Percentiles rank a stretch among this genome's conserved stretches.
Conservation (phyloP, 2,888 invertebrate genomes). For the Pogonocherus hispidulus region DNA sequence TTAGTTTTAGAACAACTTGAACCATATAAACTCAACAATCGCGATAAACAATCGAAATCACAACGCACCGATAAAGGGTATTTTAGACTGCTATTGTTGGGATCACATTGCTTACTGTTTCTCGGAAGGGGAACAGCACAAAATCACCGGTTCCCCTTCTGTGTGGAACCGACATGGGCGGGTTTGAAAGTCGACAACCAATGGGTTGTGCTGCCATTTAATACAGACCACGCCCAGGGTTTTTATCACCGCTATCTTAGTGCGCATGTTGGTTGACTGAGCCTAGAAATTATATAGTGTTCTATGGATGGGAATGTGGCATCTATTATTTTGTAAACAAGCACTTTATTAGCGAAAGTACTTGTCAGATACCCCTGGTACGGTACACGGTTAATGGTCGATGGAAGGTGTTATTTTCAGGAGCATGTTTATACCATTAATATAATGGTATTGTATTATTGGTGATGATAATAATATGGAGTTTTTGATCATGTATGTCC, state of each 20-base stretch:
- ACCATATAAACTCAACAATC: slow-evolving; percentile 43
- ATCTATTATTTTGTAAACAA: slow-evolving; percentile 68
- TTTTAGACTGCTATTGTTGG: slow-evolving; percentile 65
- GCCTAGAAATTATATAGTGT: slow-evolving; percentile 51
- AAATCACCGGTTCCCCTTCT: slow-evolving; percentile 69
- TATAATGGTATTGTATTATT: slow-evolving; percentile 31
- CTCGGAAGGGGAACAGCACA: slow-evolving; percentile 63
- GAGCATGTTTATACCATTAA: slow-evolving; percentile 52
- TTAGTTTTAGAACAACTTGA: slow-evolving; percentile 45
- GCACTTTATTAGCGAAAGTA: slow-evolving; percentile 64
- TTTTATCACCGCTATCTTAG: slow-evolving; percentile 53
- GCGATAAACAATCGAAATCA: slow-evolving; percentile 56
- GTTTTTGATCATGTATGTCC: slow-evolving; percentile 36
- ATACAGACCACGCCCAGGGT: slow-evolving; percentile 60
- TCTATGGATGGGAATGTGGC: slow-evolving; percentile 51
- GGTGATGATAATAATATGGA: slow-evolving; percentile 51
- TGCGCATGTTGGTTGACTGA: slow-evolving; percentile 57
- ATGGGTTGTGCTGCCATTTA: slow-evolving; percentile 64
- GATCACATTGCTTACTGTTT: slow-evolving; percentile 68
- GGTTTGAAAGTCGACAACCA: slow-evolving; percentile 51
- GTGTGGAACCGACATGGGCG: slow-evolving; percentile 51
- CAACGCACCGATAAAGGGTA: slow-evolving; percentile 51
- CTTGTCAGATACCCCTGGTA: slow-evolving; percentile 45
- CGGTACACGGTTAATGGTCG: slow-evolving; percentile 45
- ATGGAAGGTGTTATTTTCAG: slow-evolving; percentile 60